phyloP scores from a whole-genome alignment of 2,797 vertebrate species.

The Vultur gryphus region DNA sequence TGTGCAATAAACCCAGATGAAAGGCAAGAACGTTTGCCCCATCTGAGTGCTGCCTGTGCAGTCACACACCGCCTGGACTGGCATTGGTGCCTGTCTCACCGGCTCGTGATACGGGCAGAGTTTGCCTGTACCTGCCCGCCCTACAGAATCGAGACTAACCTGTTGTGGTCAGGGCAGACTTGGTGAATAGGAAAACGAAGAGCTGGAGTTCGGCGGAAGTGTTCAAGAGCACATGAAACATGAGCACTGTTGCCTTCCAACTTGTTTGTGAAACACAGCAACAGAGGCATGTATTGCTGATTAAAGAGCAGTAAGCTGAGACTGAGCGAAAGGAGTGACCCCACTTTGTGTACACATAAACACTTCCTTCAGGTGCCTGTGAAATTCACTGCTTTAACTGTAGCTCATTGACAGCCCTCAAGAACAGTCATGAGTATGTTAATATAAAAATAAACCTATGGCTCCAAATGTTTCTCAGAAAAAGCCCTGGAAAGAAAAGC shows the following conservation, averaged over 20 bases:
- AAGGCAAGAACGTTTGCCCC: background rate
- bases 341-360: background rate
- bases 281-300: background rate
- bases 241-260: background rate
- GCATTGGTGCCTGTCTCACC: background rate
- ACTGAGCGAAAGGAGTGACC: background rate
- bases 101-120: accelerated
- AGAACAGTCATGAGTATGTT: background rate
- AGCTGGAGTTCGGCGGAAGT: background rate
- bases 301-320: constrained; percentile 28
- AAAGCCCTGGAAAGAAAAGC: background rate
- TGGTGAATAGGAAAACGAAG: background rate
- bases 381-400: background rate
- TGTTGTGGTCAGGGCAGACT: accelerated
- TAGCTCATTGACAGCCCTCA: background rate
- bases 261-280: constrained; percentile 29
- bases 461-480: background rate
- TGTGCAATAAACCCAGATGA: background rate
- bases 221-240: background rate
- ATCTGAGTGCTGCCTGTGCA: background rate
- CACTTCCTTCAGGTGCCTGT: background rate
- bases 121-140: background rate
- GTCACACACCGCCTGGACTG: background rate
- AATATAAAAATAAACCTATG: background rate
- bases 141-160: background rate